These are phyloP conservation scores for Gnatocerus cornutus DNA, from an alignment of 2,888 invertebrate genomes.

Conservation along the genomic window DNA sequence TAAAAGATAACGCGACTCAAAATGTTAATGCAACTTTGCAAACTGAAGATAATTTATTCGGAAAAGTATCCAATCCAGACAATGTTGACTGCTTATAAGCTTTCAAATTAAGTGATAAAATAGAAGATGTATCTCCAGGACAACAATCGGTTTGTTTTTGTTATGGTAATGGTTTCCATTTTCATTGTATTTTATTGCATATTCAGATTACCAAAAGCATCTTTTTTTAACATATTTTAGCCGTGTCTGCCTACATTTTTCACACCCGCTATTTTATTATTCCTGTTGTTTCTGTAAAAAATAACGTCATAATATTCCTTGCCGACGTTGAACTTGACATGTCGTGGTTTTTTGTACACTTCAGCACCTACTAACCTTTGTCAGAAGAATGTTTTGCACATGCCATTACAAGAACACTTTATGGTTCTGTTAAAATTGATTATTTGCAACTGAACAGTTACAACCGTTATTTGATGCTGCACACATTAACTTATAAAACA, in stretches of 20 bases:
- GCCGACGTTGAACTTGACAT: neutral
- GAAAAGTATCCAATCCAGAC: neutral
- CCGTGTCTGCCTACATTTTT: slow-evolving; percentile 16
- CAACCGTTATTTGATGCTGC: too few relatives aligned
- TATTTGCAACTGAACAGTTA: too few relatives aligned
- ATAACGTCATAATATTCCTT: slow-evolving; percentile 10
- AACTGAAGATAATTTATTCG: neutral
- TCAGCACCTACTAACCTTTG: slow-evolving; percentile 5
- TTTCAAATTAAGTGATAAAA: slow-evolving; percentile 33
- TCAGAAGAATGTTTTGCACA: too few relatives aligned
- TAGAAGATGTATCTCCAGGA: slow-evolving; percentile 20
- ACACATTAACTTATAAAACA: too few relatives aligned
- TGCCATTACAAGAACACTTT: too few relatives aligned
- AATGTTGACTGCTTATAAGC: slow-evolving; percentile 16
- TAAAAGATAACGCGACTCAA: too few relatives aligned
- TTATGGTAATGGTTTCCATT: slow-evolving; percentile 27
- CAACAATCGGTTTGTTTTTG: slow-evolving; percentile 21
- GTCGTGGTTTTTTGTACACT: neutral
- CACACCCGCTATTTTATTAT: slow-evolving; percentile 24
- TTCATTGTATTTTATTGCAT: slow-evolving; percentile 27
- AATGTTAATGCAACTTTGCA: neutral
- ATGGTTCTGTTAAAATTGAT: too few relatives aligned
- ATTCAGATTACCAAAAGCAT: slow-evolving; percentile 15
- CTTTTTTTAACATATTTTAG: slow-evolving; percentile 22
- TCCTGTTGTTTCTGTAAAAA: slow-evolving; percentile 3